A percentile compares a stretch with the other conserved stretches of the same genome.
phyloP scores from a whole-genome alignment of 2,113 vertebrate species.

The human (Homo sapiens) region DNA sequence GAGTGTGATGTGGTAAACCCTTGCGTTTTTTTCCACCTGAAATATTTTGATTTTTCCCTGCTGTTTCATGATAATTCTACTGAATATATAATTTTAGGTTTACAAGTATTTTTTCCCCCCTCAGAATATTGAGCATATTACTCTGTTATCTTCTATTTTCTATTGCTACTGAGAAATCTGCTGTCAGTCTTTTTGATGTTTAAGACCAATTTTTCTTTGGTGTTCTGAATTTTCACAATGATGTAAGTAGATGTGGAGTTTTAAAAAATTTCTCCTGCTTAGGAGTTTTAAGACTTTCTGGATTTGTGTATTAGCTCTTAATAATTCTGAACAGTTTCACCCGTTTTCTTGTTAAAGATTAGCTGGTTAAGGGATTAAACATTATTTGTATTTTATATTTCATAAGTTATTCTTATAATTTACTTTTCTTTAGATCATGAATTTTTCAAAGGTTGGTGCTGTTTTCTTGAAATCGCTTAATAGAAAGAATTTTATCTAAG shows the following conservation, averaged over 20 bases:
- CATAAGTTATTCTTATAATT: neutral
- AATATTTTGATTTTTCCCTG: neutral
- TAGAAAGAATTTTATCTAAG: constrained; percentile 25
- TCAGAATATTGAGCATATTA: constrained; percentile 18
- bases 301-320: constrained; percentile 38
- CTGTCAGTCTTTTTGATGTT: neutral
- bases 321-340: neutral
- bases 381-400: neutral
- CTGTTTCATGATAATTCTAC: constrained; percentile 30
- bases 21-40: neutral
- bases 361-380: neutral
- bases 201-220: constrained; percentile 38
- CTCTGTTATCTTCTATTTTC: constrained; percentile 23
- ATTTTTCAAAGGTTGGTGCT: constrained; percentile 29
- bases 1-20: neutral
- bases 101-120: neutral
- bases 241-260: neutral
- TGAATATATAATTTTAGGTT: constrained; percentile 31
- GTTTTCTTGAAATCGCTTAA: constrained; percentile 5
- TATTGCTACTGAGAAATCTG: constrained; percentile 39
- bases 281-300: constrained; percentile 9
- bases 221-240: constrained; percentile 38
- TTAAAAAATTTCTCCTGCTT: neutral
- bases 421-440: constrained; percentile 38
- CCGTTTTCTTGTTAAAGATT: neutral